A percentile compares a stretch with the other conserved stretches of the same genome.
phyloP scores from a whole-genome alignment of 2,113 vertebrate genomes.

The Lampris incognitus region DNA sequence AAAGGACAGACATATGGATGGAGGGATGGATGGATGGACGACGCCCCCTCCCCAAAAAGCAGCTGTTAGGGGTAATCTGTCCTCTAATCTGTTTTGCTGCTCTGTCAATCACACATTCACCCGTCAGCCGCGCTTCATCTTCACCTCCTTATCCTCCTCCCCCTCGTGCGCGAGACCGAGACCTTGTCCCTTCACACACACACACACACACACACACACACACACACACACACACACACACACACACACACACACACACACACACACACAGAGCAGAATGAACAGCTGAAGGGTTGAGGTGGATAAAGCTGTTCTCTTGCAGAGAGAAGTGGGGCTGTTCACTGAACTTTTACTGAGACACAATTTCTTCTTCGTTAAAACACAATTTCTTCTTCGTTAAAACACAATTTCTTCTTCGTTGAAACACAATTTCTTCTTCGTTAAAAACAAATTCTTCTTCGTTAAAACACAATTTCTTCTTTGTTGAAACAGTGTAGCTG shows the following conservation, averaged over 20 bases:
- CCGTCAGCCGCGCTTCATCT: slow-evolving; percentile 48
- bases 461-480: too few relatives aligned
- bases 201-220: slow-evolving; percentile 1
- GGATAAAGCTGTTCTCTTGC: too few relatives aligned
- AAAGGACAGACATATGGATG: background rate
- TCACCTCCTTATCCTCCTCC: slow-evolving; percentile 52
- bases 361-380: too few relatives aligned
- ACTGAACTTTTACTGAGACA: too few relatives aligned
- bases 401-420: too few relatives aligned
- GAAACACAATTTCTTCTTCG: too few relatives aligned
- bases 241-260: background rate
- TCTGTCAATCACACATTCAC: slow-evolving; percentile 85
- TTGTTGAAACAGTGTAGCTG: too few relatives aligned
- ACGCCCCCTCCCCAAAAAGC: slow-evolving; percentile 66
- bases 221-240: slow-evolving; percentile 6
- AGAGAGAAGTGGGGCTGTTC: too few relatives aligned
- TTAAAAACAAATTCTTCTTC: too few relatives aligned
- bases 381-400: too few relatives aligned
- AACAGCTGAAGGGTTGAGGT: too few relatives aligned
- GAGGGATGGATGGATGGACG: slow-evolving; percentile 37
- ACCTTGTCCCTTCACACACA: background rate
- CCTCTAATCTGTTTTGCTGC: slow-evolving; percentile 85
- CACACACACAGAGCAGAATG: too few relatives aligned
- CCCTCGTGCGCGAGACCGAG: slow-evolving; percentile 32
- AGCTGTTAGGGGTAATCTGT: slow-evolving; percentile 78